These are phyloP conservation scores for Taurulus bubalis DNA, from an alignment of 2,113 vertebrate species.

Conservation along the genomic window DNA sequence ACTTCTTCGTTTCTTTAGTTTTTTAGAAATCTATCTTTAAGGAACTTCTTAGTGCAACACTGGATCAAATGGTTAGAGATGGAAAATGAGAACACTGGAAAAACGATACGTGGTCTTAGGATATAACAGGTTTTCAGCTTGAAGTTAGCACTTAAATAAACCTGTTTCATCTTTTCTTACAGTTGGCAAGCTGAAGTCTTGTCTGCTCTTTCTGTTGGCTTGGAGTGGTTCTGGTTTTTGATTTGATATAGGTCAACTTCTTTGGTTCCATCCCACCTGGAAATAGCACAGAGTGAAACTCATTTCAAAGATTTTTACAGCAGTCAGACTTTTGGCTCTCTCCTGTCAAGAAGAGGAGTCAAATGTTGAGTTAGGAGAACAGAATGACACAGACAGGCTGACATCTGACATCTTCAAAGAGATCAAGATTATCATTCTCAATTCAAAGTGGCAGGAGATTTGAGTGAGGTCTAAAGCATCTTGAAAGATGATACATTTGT, in stretches of 20 bases:
- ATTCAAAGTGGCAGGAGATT: constrained; percentile 39
- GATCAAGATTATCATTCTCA: constrained; percentile 22
- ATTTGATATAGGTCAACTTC: constrained; percentile 75
- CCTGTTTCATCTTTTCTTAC: constrained; percentile 57
- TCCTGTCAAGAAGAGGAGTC: not conserved
- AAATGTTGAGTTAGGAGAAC: constrained; percentile 15
- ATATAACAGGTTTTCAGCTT: not conserved
- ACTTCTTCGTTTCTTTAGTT: not conserved
- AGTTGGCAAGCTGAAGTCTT: constrained; percentile 76
- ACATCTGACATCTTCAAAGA: constrained; percentile 29
- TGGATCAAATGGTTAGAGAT: not conserved
- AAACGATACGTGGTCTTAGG: not conserved
- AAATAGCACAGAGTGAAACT: constrained; percentile 38
- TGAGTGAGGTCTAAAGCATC: constrained; percentile 8
- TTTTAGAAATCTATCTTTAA: not conserved
- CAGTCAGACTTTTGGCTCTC: constrained; percentile 9
- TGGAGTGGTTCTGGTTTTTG: constrained; percentile 60
- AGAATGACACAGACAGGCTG: constrained; percentile 22
- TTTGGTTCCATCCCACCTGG: constrained; percentile 77
- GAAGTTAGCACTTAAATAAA: constrained; percentile 5
- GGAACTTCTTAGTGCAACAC: not conserved
- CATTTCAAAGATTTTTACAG: constrained; percentile 8
- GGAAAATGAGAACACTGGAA: not conserved
- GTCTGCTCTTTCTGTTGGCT: constrained; percentile 75
- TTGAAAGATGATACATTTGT: constrained; percentile 7